Conservation (phyloP, 2,888 invertebrate species). For the Euplexia lucipara region DNA sequence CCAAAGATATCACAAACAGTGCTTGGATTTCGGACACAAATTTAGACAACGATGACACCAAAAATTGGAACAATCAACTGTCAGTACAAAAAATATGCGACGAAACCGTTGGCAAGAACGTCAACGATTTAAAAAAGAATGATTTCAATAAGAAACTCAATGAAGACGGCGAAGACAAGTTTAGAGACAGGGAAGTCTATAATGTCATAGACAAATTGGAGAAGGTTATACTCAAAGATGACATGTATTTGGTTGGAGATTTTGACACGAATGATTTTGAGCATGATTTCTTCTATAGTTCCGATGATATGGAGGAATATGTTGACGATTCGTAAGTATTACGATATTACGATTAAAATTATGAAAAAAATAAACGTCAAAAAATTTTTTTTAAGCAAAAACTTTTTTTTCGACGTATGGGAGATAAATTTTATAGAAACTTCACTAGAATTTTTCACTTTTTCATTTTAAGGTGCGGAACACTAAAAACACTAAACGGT, state of each 20-base stretch:
- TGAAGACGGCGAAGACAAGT: slow-evolving; percentile 44
- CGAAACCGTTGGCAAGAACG: slow-evolving; percentile 82
- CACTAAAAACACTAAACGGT: too few relatives aligned
- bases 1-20: slow-evolving; percentile 69
- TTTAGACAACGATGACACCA: slow-evolving; percentile 3
- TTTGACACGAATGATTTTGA: slow-evolving; percentile 80
- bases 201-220: slow-evolving; percentile 85
- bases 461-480: too few relatives aligned
- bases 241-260: slow-evolving; percentile 82
- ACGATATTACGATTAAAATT: too few relatives aligned
- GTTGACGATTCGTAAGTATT: slow-evolving; percentile 82
- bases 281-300: slow-evolving; percentile 80
- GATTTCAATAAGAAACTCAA: slow-evolving; percentile 37
- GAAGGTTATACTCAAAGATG: slow-evolving; percentile 82
- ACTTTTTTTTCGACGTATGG: too few relatives aligned
- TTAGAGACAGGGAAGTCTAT: slow-evolving; percentile 73
- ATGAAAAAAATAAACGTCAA: too few relatives aligned
- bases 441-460: too few relatives aligned
- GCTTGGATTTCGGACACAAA: slow-evolving; percentile 37
- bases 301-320: slow-evolving; percentile 81
- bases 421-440: too few relatives aligned
- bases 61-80: slow-evolving; percentile 70
- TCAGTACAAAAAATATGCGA: slow-evolving; percentile 70
- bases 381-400: too few relatives aligned
- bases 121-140: slow-evolving; percentile 78